phyloP scores from a whole-genome alignment of 2,888 invertebrate genomes.

The Campoletis raptor region DNA sequence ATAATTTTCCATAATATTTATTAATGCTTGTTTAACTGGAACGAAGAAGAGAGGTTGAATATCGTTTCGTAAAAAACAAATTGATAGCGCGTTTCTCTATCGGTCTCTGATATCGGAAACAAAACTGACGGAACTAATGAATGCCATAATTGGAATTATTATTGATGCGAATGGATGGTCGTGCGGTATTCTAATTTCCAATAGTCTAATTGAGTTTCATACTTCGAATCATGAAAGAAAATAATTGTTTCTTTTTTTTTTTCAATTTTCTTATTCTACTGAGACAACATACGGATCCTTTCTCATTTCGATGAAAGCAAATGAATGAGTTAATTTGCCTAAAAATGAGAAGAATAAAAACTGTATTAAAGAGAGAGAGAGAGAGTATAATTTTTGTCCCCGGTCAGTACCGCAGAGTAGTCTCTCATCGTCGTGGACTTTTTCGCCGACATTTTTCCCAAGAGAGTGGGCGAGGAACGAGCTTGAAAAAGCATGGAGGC shows the following conservation, averaged over 20 bases:
- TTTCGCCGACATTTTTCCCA: conserved; percentile 57
- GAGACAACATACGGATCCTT: neutral
- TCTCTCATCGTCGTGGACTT: conserved; percentile 48
- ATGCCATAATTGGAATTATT: neutral
- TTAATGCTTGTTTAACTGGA: neutral
- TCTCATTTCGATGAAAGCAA: neutral
- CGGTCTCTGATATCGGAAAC: neutral
- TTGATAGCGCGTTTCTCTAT: neutral
- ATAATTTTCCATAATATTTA: neutral
- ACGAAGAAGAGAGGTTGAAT: neutral
- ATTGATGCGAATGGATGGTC: neutral
- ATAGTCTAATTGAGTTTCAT: neutral
- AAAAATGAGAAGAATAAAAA: neutral
- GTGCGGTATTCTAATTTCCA: neutral
- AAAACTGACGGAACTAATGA: neutral
- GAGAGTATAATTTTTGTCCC: conserved; percentile 30
- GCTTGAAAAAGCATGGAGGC: conserved; percentile 47
- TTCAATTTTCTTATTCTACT: neutral
- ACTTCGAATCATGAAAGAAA: neutral
- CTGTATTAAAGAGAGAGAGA: conserved; percentile 22
- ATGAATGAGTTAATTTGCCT: conserved; percentile 18
- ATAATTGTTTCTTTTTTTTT: neutral
- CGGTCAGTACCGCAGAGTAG: conserved; percentile 33
- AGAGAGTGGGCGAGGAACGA: conserved; percentile 43
- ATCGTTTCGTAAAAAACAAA: neutral